Percentiles rank a stretch among this genome's conserved stretches.
phyloP scores from a whole-genome alignment of 1,140 invertebrate genomes.

The Whitmania pigra region DNA sequence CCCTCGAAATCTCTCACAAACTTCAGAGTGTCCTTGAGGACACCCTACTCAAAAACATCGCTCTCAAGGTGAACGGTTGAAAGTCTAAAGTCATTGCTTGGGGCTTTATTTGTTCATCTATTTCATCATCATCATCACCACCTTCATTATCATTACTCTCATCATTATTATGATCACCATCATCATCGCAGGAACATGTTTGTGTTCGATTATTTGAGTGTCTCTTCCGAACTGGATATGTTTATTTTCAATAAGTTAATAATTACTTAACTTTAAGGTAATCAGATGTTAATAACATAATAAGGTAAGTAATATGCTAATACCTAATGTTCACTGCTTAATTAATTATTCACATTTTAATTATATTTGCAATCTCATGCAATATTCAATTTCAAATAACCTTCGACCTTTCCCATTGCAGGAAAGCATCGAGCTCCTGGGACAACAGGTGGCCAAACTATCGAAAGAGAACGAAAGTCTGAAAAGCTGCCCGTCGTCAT shows the following conservation, averaged over 20 bases:
- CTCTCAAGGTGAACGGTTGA: conserved; percentile 58
- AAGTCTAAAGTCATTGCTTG: neutral
- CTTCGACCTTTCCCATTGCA: neutral
- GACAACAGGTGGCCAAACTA: conserved; percentile 18
- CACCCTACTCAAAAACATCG: conserved; percentile 84
- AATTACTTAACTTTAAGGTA: no score
- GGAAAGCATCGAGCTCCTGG: conserved; percentile 8
- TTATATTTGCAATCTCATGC: no score
- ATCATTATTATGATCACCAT: no score
- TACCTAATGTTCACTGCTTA: no score
- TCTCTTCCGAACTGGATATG: no score
- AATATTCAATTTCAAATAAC: no score
- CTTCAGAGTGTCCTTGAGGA: conserved; percentile 82
- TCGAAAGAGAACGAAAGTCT: conserved; percentile 17
- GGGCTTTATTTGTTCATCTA: neutral
- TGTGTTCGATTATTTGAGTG: no score
- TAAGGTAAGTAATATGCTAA: no score
- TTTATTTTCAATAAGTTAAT: no score
- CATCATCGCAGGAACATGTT: no score
- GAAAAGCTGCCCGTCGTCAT: neutral
- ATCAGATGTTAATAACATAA: no score
- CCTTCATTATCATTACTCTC: neutral
- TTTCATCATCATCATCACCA: neutral
- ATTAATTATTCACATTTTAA: no score
- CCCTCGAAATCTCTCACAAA: conserved; percentile 78